phyloP scores from a whole-genome alignment of 2,797 vertebrate genomes.

The Adelosebastes latens region DNA sequence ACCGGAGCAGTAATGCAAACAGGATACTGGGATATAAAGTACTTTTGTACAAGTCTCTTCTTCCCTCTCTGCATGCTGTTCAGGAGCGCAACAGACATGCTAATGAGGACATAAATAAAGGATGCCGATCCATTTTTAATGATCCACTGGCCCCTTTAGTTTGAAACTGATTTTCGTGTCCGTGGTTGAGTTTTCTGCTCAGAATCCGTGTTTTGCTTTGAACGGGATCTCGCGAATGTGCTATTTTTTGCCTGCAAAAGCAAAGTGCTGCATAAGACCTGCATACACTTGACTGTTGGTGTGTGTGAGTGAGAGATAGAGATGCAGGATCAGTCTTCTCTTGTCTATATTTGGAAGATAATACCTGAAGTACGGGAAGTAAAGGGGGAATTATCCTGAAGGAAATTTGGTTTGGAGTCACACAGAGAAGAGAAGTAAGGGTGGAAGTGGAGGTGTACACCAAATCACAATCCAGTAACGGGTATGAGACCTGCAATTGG shows the following conservation, averaged over 20 bases:
- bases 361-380: slow-evolving; percentile 31
- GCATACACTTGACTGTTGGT: slow-evolving; percentile 27
- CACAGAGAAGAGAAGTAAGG: not conserved
- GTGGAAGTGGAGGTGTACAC: not conserved
- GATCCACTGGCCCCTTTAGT: slow-evolving; percentile 69
- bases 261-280: slow-evolving; percentile 38
- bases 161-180: slow-evolving; percentile 58
- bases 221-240: slow-evolving; percentile 13
- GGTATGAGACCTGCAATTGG: not conserved
- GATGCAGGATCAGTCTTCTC: slow-evolving; percentile 28
- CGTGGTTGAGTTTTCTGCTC: slow-evolving; percentile 19
- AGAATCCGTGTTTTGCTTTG: slow-evolving; percentile 27
- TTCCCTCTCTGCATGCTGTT: slow-evolving; percentile 40
- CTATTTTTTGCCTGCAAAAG: slow-evolving; percentile 36
- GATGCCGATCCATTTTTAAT: slow-evolving; percentile 79
- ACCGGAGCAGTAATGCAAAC: slow-evolving; percentile 25
- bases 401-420: slow-evolving; percentile 5
- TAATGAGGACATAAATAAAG: slow-evolving; percentile 79
- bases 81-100: slow-evolving; percentile 54
- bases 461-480: not conserved
- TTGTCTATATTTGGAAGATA: slow-evolving; percentile 54
- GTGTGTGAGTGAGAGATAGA: slow-evolving; percentile 32
- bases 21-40: slow-evolving; percentile 28
- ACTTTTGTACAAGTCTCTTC: slow-evolving; percentile 21
- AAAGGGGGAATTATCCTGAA: slow-evolving; percentile 3